A percentile compares a stretch with the other conserved stretches of the same genome.
Conservation (phyloP, 2,113 vertebrate genomes). For the Corythornis vintsioides region DNA sequence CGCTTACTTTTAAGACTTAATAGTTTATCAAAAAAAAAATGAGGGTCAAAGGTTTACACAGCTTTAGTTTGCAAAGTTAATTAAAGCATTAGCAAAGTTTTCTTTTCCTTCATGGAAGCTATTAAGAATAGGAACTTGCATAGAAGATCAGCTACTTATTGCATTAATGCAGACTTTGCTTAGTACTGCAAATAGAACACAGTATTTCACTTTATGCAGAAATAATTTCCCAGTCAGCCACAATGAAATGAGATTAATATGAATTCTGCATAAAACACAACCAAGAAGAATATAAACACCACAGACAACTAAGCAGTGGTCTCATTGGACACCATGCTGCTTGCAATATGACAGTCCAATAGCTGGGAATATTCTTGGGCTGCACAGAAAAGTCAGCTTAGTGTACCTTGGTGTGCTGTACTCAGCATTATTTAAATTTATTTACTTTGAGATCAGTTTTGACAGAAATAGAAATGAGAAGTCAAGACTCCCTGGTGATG, state of each 20-base stretch:
- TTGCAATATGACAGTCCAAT: neutral
- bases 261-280: neutral
- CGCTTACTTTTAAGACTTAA: neutral
- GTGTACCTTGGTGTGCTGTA: neutral
- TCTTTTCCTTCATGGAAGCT: neutral
- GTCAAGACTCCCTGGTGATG: neutral
- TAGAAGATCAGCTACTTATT: neutral
- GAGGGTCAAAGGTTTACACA: neutral
- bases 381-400: neutral
- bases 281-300: neutral
- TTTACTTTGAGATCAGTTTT: neutral
- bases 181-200: neutral
- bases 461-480: neutral
- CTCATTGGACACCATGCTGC: neutral
- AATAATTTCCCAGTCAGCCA: neutral
- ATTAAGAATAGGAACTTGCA: neutral
- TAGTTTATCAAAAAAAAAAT: neutral
- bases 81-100: conserved; percentile 13
- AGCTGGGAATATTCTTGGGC: neutral
- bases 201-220: neutral
- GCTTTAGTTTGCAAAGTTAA: conserved; percentile 9
- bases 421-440: neutral
- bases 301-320: neutral
- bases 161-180: neutral
- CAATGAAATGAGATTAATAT: neutral